Evolutionary conservation across 92 coral and sea anemone species (phyloP).

Genomic region (Pocillopora meandrina): DNA sequence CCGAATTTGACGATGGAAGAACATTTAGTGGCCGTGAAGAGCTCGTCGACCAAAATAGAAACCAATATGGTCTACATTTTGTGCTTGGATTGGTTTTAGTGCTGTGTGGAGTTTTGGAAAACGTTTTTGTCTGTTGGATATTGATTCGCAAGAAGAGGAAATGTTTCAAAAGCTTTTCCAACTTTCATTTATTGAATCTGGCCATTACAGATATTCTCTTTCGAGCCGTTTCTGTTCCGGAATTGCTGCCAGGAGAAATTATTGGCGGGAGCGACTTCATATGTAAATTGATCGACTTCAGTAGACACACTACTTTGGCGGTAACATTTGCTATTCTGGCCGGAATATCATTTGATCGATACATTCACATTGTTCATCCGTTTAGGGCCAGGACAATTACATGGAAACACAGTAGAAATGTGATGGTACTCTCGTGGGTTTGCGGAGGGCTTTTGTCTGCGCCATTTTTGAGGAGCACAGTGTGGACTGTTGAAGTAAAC

Average conservation of each 20-base stretch:
- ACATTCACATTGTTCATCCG: constrained; percentile 38
- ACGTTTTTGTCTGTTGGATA: constrained; percentile 16
- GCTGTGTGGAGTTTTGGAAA: constrained; percentile 12
- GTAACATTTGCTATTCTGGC: constrained; percentile 37
- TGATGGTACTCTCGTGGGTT: constrained; percentile 43
- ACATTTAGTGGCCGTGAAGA: neutral
- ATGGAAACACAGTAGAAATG: constrained; percentile 54
- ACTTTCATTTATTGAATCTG: constrained; percentile 38
- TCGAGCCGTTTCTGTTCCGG: neutral
- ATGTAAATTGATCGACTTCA: constrained; percentile 17
- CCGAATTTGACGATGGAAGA: neutral
- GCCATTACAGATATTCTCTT: constrained; percentile 30
- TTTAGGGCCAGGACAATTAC: constrained; percentile 43
- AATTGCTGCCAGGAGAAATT: neutral
- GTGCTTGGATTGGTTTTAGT: neutral
- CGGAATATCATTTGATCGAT: constrained; percentile 42
- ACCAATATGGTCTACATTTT: neutral
- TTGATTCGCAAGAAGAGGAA: constrained; percentile 8
- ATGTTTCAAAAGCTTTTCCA: constrained; percentile 27
- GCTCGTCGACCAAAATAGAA: neutral
- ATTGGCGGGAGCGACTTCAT: neutral
- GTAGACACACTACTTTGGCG: constrained; percentile 4
- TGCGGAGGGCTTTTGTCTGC: constrained; percentile 32
- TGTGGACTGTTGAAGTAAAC: neutral
- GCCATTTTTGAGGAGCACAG: constrained; percentile 30